Evolutionary conservation across 1,140 invertebrate genomes (phyloP).

Genomic region (Drosophila nigromelanica): DNA sequence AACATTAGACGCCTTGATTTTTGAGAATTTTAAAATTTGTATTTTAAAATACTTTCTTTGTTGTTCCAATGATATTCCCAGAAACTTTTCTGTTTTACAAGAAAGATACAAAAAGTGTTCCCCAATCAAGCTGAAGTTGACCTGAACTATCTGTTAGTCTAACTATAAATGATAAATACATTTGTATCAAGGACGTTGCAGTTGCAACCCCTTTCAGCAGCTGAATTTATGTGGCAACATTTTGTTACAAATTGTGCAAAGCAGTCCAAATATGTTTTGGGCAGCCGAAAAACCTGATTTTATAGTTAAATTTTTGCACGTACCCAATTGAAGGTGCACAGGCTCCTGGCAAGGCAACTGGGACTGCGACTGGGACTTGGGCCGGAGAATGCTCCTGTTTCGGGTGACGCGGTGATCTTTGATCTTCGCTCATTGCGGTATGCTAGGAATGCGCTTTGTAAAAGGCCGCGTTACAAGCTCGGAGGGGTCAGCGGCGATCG

Average conservation of each 20-base stretch:
- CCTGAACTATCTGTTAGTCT: neutral
- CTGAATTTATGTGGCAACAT: constrained; percentile 34
- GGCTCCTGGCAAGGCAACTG: constrained; percentile 36
- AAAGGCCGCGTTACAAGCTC: constrained; percentile 70
- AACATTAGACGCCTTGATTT: too few species aligned
- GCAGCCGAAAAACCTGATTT: constrained; percentile 64
- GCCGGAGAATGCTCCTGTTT: constrained; percentile 50
- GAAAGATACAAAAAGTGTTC: too few species aligned
- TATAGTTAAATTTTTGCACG: constrained; percentile 73
- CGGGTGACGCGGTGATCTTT: constrained; percentile 78
- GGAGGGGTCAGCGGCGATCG: neutral
- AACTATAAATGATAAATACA: neutral
- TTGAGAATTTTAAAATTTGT: too few species aligned
- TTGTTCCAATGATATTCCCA: too few species aligned
- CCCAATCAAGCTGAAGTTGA: too few species aligned
- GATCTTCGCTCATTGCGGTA: constrained; percentile 67
- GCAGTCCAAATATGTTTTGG: constrained; percentile 46
- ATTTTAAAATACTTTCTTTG: too few species aligned
- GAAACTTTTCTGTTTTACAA: too few species aligned
- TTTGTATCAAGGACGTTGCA: constrained; percentile 42
- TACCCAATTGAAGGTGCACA: constrained; percentile 58
- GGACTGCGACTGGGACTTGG: neutral
- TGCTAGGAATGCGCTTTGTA: constrained; percentile 76
- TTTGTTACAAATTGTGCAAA: constrained; percentile 61
- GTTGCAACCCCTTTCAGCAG: neutral